Base-by-base conservation (phyloP, 2,113 vertebrate species). In the Spermophilus dauricus region DNA sequence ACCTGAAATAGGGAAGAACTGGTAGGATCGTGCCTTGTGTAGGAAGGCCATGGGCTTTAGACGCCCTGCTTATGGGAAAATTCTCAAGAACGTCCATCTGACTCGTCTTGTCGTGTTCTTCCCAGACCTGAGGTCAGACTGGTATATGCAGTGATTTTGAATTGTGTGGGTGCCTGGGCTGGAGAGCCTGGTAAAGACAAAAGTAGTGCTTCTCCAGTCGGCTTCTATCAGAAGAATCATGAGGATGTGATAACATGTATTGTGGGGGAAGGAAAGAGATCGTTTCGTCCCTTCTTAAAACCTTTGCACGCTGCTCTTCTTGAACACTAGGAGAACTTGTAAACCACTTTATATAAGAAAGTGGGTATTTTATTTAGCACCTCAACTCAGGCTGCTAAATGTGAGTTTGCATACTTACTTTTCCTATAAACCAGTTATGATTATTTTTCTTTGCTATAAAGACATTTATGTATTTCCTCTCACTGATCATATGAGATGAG, bases 131-230 rank as follows among this genome's bases (percentile, higher is more conserved):
- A 72, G 72, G 32, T 45, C 34, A 2, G 26, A 13, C 17, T 67
- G 65, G 30, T 67, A 67, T 13, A 16, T 67, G 65, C 65, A 69
- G 67, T 34, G 30, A 32, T 69, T 69, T 69, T 69, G 30, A 69
- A 69, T 34, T 17, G 14, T 1, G 67, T 63, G 28, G 11, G 32
- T 17, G 32, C 67, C 32, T 69, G 14, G 30, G 13, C 83, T n/a
- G 70, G 39, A 83, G 86, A 37, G 16, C 42, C 76, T 70, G 24
- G 65, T 48, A 53, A 4, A 37, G 63, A 78, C 7, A 28, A 65
- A 48, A 70, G 58, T 9, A 22, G 5, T 2, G 4, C 28, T 11
- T 73, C 67, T 39, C 51, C 70, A 8, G 0, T 45, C 0, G 0
- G 63, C 37, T 83, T 86, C 77, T 51, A 5, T n/a, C 26, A 8